Evolutionary conservation across 2,888 invertebrate species (phyloP), one percentile per base, ranked within the genome.

Genomic region (Actias luna): DNA sequence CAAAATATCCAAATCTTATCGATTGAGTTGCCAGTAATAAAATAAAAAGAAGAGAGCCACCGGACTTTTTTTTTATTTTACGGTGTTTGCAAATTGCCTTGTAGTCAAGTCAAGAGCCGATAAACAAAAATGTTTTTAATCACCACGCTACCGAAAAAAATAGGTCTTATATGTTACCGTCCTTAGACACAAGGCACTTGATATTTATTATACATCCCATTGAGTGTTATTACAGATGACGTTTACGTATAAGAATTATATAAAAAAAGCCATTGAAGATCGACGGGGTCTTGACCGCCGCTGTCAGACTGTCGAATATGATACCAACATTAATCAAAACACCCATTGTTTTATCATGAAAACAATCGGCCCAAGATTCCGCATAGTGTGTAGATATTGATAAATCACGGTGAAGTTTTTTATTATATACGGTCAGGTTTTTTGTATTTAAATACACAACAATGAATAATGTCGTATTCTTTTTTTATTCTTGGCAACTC

Each of bases 321-420:
- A 7, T 50, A 50, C 25, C 46, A 50, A 50, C 46, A 50, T 50
- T 50, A 50, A 50, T 50, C 25, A 50, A 50, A 22, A 50, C 46
- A 50, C 22, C 22, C 46, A 50, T 50, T 50, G 46, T 50, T 50
- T 50, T 50, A 50, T 50, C 22, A 12, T 12, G 16, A 25, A 50
- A 25, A 50, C 46, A 50, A 50, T 22, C 46, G 46, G 25, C 2
- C 12, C 22, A 25, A 12, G 46, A 25, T 50, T 50, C 46, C 12
- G 46, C 46, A 50, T 50, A 25, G 46, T 22, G 25, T 50, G 22
- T 50, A 33, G 5, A 5, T 33, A 50, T 2, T 1, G 46, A 50
- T 50, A 50, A 12, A 25, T 50, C 46, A 50, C 22, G 46, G 46
- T 50, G 12, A 50, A 1, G 8, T 50, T 7, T 50, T 50, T 42